Evolutionary conservation across 1,140 invertebrate genomes (phyloP).

Genomic region (Solenopsis fugax): DNA sequence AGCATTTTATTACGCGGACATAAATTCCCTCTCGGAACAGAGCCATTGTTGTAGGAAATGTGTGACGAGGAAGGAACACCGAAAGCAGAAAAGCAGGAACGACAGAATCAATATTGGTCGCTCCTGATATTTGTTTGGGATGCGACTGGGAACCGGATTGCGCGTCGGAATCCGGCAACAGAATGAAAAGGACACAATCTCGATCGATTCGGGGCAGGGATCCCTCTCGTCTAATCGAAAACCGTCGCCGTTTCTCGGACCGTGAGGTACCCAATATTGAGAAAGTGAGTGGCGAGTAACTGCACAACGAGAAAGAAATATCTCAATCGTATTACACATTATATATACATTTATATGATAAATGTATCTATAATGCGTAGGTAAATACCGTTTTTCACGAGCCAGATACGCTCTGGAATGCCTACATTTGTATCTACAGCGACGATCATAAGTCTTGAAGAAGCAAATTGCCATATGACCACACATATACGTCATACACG

Average conservation of each 20-base stretch:
- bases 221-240: constrained; percentile 72
- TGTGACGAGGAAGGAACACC: constrained; percentile 46
- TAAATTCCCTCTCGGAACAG: constrained; percentile 54
- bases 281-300: constrained; percentile 33
- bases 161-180: constrained; percentile 52
- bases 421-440: constrained; percentile 1
- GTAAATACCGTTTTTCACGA: background rate
- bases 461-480: constrained; percentile 17
- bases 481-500: background rate
- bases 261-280: constrained; percentile 41
- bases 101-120: constrained; percentile 72
- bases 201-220: constrained; percentile 68
- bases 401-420: background rate
- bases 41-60: constrained; percentile 57
- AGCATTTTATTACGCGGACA: constrained; percentile 54
- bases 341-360: constrained; percentile 5
- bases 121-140: constrained; percentile 75
- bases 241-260: constrained; percentile 45
- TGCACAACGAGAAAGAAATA: constrained; percentile 24
- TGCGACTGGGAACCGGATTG: constrained; percentile 68
- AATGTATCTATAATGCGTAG: background rate
- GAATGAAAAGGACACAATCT: constrained; percentile 67
- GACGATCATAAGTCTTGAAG: background rate
- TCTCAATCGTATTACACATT: constrained; percentile 22
- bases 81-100: constrained; percentile 66